Evolutionary conservation across 2,113 vertebrate genomes (phyloP), one percentile per base, ranked within the genome.

Genomic region (Rhabdomys dilectus): DNA sequence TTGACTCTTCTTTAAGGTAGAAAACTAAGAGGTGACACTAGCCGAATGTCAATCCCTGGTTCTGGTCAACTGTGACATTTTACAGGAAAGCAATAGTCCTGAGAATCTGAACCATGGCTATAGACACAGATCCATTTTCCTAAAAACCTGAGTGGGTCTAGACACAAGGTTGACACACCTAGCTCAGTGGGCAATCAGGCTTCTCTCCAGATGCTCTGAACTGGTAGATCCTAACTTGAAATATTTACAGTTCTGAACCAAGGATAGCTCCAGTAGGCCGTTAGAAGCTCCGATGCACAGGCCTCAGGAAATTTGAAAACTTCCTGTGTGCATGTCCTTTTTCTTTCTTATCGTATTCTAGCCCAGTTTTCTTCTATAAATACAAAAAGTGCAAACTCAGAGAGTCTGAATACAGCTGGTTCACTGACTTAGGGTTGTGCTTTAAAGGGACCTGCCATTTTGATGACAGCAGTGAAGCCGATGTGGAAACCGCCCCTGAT

Each of bases 401-500:
- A 81, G 39, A 92, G 13, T 42, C 66, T 36, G 73, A 75, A 31
- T 39, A 51, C 34, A 89, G 22, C 17, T 5, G 0, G 0, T 73
- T 66, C 1, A 0, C 6, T 98, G 88, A 98, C 73, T 0, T 0
- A 81, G 17, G 31, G 87, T 64, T 97, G 89, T 97, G 29, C 97
- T 96, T 92, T 97, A 84, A 97, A 99, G 99, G 99, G 60, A 97
- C 99, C 88, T 99, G 98, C 91, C 99, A 99, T 73, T 93, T 99
- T 91, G 99, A 99, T 93, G 99, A 98, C 12, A 98, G 99, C 97
- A 99, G 99, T 93, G 99, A 99, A 95, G 97, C 98, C 0, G 99
- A 99, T 29, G 82, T 99, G 97, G 99, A 99, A 90, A 99, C 98
- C 17, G 98, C 98, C 78, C 97, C 99, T 0, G 99, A 99, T 93